These are phyloP conservation scores for Chaetophractus vellerosus DNA, from an alignment of 2,797 vertebrate species.

Conservation along the genomic window DNA sequence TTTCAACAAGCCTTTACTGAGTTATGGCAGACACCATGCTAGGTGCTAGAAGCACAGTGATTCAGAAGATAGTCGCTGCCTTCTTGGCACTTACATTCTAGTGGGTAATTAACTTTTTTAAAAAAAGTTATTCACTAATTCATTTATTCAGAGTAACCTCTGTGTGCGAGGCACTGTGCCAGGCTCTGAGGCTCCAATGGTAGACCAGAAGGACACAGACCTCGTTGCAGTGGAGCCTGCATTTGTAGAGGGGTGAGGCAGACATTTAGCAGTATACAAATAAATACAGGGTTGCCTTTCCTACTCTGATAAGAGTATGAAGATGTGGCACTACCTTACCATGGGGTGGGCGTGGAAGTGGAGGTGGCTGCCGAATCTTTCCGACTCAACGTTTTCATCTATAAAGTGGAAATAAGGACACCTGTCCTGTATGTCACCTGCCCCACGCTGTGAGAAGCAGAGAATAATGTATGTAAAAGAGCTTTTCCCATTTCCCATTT, in stretches of 20 bases:
- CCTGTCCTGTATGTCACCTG: background rate
- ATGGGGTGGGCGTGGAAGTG: background rate
- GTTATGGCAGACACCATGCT: background rate
- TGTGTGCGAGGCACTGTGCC: background rate
- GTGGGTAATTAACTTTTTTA: background rate
- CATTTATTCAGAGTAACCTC: background rate
- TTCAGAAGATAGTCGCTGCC: background rate
- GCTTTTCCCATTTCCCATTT: too few species aligned
- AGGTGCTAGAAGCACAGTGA: background rate
- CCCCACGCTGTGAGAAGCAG: too few species aligned
- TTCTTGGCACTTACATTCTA: background rate
- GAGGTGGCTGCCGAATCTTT: background rate
- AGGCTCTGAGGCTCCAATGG: background rate
- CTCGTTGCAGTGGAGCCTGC: background rate
- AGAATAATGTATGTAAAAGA: background rate
- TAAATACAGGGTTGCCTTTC: background rate
- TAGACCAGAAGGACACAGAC: background rate
- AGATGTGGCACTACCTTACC: accelerated
- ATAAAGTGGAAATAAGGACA: background rate
- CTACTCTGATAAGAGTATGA: background rate
- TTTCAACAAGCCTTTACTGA: background rate
- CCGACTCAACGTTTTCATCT: background rate
- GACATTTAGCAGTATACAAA: background rate
- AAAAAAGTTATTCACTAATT: background rate
- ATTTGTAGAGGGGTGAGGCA: background rate